Evolutionary conservation across 2,888 invertebrate genomes (phyloP).

Genomic region (Rhagonycha fulva): DNA sequence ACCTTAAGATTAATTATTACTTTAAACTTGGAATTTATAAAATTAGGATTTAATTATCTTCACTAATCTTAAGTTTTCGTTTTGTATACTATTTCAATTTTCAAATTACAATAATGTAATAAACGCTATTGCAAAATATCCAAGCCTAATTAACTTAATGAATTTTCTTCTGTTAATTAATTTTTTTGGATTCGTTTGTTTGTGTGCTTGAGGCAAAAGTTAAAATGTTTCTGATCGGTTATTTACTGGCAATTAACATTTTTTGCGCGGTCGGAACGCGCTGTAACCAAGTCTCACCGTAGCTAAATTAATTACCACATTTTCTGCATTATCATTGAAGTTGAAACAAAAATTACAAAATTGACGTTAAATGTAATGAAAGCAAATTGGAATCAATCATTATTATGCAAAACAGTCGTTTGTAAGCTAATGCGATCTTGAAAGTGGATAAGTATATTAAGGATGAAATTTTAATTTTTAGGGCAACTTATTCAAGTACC

Average conservation of each 20-base stretch:
- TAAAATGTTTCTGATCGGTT: background rate
- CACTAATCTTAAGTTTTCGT: background rate
- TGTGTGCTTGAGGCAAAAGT: background rate
- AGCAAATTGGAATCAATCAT: background rate
- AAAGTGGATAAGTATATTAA: background rate
- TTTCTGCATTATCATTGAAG: background rate
- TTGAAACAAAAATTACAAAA: background rate
- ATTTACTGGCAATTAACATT: background rate
- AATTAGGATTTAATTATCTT: background rate
- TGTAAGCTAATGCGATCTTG: background rate
- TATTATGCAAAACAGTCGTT: background rate
- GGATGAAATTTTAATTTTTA: background rate
- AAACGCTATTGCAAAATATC: background rate
- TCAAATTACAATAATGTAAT: too few relatives aligned
- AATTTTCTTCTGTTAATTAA: background rate
- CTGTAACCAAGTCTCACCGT: background rate
- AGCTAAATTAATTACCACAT: background rate
- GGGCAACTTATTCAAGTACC: background rate
- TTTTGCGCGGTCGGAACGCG: background rate
- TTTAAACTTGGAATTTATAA: background rate
- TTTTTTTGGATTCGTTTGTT: background rate
- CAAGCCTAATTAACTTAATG: background rate
- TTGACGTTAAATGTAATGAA: background rate
- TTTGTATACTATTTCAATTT: too few relatives aligned
- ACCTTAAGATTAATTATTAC: background rate